phyloP scores from a whole-genome alignment of 1,140 invertebrate genomes.

The Pteromalus puparum region DNA sequence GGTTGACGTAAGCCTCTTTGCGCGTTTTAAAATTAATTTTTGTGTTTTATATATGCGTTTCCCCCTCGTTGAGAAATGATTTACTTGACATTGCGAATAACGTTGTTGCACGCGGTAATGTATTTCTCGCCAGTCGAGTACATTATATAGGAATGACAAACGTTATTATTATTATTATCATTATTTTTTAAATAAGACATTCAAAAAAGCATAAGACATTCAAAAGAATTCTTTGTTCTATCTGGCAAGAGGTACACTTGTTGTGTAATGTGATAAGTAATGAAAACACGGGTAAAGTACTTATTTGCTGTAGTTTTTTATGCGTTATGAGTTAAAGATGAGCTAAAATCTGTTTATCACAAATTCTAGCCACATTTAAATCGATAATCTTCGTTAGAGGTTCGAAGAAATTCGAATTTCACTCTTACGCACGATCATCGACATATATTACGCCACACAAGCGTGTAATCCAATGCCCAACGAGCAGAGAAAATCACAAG shows the following conservation, averaged over 20 bases:
- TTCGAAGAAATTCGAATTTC: too few species aligned
- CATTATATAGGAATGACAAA: not conserved
- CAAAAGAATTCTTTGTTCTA: not conserved
- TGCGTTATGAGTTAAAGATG: too few species aligned
- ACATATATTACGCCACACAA: too few species aligned
- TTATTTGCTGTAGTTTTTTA: not conserved
- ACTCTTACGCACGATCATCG: too few species aligned
- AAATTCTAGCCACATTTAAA: too few species aligned
- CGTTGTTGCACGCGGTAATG: not conserved
- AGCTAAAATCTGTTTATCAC: too few species aligned
- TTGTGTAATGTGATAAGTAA: not conserved
- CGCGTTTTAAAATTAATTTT: constrained; percentile 37
- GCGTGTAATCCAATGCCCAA: too few species aligned
- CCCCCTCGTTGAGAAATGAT: not conserved
- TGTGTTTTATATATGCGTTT: not conserved
- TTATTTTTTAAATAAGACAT: not conserved
- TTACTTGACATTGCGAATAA: constrained; percentile 1
- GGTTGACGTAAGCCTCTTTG: constrained; percentile 31
- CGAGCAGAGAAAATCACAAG: not conserved
- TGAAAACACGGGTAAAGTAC: not conserved
- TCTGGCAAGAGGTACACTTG: not conserved
- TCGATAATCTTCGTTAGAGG: too few species aligned
- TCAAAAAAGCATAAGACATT: not conserved
- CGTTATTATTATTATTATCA: not conserved
- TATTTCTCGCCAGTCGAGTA: not conserved